A percentile compares a stretch with the other conserved stretches of the same genome.
Conservation (phyloP, 2,888 invertebrate species). For the Orthosia gothica region DNA sequence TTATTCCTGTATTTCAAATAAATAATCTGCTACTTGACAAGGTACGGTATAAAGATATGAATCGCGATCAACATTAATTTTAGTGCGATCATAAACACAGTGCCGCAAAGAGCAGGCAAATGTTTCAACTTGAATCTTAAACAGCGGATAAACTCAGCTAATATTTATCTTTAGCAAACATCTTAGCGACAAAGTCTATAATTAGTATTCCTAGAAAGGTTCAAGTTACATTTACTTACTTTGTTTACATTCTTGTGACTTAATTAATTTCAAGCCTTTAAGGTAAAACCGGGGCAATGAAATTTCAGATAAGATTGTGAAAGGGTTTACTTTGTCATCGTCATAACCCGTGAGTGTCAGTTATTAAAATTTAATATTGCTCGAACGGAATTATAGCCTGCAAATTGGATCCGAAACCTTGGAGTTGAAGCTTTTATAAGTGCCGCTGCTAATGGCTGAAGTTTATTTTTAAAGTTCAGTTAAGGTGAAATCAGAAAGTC, state of each 20-base stretch:
- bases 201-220: slow-evolving; percentile 56
- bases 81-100: slow-evolving; percentile 59
- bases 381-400: slow-evolving; percentile 26
- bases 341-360: slow-evolving; percentile 38
- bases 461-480: slow-evolving; percentile 11
- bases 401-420: slow-evolving; percentile 52
- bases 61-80: slow-evolving; percentile 63
- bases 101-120: slow-evolving; percentile 49
- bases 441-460: slow-evolving; percentile 23
- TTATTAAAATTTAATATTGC: slow-evolving; percentile 52
- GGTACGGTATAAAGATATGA: slow-evolving; percentile 37
- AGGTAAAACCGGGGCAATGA: slow-evolving; percentile 42
- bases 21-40: neutral
- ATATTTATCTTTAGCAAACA: slow-evolving; percentile 64
- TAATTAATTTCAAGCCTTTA: slow-evolving; percentile 53
- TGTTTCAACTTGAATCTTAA: slow-evolving; percentile 65
- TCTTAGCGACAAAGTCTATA: slow-evolving; percentile 49
- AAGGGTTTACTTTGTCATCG: slow-evolving; percentile 52
- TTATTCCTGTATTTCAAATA: neutral
- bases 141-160: slow-evolving; percentile 64
- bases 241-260: slow-evolving; percentile 53
- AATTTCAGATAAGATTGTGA: slow-evolving; percentile 52
- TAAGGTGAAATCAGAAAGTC: neutral
- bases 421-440: slow-evolving; percentile 10
- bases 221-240: slow-evolving; percentile 48